Conservation (phyloP, 1,140 invertebrate species). For the Druon quercuslanigerum region DNA sequence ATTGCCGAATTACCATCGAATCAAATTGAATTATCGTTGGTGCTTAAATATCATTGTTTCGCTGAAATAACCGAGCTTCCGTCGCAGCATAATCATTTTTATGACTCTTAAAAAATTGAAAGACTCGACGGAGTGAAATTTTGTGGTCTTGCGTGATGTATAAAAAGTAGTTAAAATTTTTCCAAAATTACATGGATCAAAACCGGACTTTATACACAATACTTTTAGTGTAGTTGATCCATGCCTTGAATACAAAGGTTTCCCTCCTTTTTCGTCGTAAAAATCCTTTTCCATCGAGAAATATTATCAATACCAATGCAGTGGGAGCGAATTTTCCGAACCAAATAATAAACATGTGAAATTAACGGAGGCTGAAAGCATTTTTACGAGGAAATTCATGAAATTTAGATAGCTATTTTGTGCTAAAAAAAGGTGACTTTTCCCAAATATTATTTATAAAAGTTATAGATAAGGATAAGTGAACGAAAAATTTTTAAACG, state of each 20-base stretch:
- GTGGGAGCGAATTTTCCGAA: conserved; percentile 17
- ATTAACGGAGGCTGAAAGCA: conserved; percentile 24
- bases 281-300: conserved; percentile 30
- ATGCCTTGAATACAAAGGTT: conserved; percentile 21
- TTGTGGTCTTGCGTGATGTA: conserved; percentile 38
- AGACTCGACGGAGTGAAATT: conserved; percentile 57
- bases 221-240: neutral
- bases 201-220: neutral
- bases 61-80: conserved; percentile 10
- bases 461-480: neutral
- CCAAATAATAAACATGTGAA: conserved; percentile 23
- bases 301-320: conserved; percentile 27
- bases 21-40: conserved; percentile 27
- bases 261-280: conserved; percentile 18
- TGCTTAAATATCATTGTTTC: conserved; percentile 30
- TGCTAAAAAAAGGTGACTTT: neutral
- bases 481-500: no score
- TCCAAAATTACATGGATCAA: neutral
- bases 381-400: conserved; percentile 16
- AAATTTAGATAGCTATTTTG: neutral
- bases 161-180: conserved; percentile 13
- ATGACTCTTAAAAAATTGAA: conserved; percentile 46
- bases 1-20: conserved; percentile 15
- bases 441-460: neutral
- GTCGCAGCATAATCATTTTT: conserved; percentile 36